Conservation (phyloP, 2,797 vertebrate species). For the Neostethus bicornis region DNA sequence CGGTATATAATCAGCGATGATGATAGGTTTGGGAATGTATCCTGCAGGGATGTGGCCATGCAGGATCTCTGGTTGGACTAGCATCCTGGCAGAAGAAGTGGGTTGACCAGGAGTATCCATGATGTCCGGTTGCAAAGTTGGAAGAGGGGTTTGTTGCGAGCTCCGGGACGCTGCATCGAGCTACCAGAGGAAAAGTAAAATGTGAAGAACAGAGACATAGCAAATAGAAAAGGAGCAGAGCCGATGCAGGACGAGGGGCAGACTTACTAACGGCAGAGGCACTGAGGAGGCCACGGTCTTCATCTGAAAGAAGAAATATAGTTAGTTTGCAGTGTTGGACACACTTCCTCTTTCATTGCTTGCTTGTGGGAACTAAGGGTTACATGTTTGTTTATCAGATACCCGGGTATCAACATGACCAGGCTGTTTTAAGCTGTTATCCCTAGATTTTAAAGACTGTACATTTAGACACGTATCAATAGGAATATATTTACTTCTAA, state of each 20-base stretch:
- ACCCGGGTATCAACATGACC: no score
- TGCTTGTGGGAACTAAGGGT: no score
- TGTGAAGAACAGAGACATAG: not conserved
- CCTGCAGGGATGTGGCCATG: conserved; percentile 89
- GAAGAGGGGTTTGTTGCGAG: conserved; percentile 65
- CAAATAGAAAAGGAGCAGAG: no score
- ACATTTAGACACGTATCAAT: no score
- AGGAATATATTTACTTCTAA: no score
- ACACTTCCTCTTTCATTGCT: no score
- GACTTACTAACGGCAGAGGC: conserved; percentile 83
- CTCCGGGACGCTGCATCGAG: conserved; percentile 59
- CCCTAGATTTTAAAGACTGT: no score
- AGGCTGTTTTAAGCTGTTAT: no score
- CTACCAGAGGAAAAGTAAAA: conserved; percentile 35
- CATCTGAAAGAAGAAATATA: conserved; percentile 71
- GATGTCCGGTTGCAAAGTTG: conserved; percentile 61
- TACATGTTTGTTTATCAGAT: no score
- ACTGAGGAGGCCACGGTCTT: conserved; percentile 75
- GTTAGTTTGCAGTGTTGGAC: no score
- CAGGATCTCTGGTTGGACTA: conserved; percentile 75
- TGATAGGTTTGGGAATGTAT: conserved; percentile 91
- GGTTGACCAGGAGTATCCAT: conserved; percentile 31
- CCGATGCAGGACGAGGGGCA: no score
- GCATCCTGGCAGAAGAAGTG: conserved; percentile 22
- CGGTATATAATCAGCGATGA: conserved; percentile 95